phyloP scores from a whole-genome alignment of 2,888 invertebrate genomes.

The Heliconius erato region DNA sequence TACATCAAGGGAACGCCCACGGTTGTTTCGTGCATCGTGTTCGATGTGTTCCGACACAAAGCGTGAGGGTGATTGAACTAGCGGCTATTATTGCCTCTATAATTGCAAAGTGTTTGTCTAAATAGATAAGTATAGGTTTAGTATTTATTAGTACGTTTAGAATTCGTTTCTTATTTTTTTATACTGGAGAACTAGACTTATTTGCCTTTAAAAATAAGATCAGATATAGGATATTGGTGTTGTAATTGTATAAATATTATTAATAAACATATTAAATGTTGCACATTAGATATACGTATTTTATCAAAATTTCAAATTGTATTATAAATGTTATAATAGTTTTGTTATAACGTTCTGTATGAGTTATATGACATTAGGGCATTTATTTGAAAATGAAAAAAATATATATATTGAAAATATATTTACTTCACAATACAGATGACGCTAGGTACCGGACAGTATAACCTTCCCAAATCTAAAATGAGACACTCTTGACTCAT shows the following conservation, averaged over 20 bases:
- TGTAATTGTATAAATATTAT: too few relatives aligned
- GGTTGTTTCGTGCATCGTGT: slow-evolving; percentile 5
- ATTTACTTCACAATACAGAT: neutral
- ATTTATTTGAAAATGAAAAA: too few relatives aligned
- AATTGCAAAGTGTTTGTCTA: slow-evolving; percentile 26
- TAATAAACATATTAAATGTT: too few relatives aligned
- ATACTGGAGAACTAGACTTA: neutral
- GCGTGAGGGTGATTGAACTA: slow-evolving; percentile 27
- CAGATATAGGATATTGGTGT: neutral
- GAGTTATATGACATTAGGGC: too few relatives aligned
- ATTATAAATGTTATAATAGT: too few relatives aligned
- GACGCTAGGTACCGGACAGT: neutral
- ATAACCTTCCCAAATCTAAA: neutral
- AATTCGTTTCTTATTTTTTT: neutral
- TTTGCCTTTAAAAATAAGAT: neutral
- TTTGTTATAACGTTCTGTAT: too few relatives aligned
- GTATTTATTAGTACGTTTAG: neutral
- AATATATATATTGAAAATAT: too few relatives aligned
- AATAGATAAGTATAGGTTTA: slow-evolving; percentile 11
- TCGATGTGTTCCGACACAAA: slow-evolving; percentile 24
- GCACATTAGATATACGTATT: too few relatives aligned
- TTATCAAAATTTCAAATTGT: too few relatives aligned
- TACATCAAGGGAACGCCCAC: slow-evolving; percentile 26
- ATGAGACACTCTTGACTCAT: neutral
- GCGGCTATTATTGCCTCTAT: slow-evolving; percentile 31